Evolutionary conservation across 1,140 invertebrate species (phyloP), one percentile per base, ranked within the genome.

Genomic region (Drosophila baimaii): DNA sequence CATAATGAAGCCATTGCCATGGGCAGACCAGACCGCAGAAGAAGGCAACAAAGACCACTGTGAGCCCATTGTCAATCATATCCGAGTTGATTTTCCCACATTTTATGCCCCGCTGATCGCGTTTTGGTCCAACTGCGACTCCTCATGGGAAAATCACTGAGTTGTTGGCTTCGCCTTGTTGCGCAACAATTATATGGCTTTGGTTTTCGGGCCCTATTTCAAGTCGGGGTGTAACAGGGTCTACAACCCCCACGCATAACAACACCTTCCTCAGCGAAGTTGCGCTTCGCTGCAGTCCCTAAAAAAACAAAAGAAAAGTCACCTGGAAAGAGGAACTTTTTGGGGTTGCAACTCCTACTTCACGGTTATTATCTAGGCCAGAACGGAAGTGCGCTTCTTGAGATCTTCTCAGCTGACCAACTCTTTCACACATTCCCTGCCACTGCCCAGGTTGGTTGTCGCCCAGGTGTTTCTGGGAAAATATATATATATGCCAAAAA

Each of bases 101-200:
- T 83, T 83, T 77, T 77, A 77, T 86, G 81, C 51, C 12, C 43
- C 51, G 64, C 35, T 85, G 82, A 56, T 63, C 54, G 63, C 63
- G 43, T 66, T 76, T 57, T 19, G 37, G 46, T 57, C 44, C 41
- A 23, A 55, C 59, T 79, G 70, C 46, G 19, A 55, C 59, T 79
- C 77, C 54, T 76, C 52, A 46, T 88, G 84, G 84, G 84, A 88
- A 88, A 88, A 88, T 88, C 84, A 72, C 72, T 84, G 84, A 78
- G 61, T 71, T 76, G 65, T 71, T 86, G 65, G 56, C 79, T 78
- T 72, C 69, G 64, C 51, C 68, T 70, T 82, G 68, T 86, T 88
- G 77, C 68, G 62, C 84, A 83, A 88, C 84, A 88, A 88, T 88
- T 88, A 88, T 63, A 59, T 68, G 72, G 58, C 57, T 77, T 65